Evolutionary conservation across 2,888 invertebrate genomes (phyloP).

Genomic region (Epirrita christyi): DNA sequence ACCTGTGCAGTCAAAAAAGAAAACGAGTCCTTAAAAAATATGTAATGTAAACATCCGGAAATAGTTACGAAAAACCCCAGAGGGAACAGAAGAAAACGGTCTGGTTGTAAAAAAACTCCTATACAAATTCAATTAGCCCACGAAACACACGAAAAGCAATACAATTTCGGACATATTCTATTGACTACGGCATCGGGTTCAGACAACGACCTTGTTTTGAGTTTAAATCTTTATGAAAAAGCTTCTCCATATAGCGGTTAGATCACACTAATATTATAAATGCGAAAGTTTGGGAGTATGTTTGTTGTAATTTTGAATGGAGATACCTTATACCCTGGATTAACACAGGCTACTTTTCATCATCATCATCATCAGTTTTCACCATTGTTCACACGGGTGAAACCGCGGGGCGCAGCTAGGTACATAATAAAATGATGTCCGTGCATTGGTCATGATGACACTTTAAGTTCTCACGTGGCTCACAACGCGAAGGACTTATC

Average conservation of each 20-base stretch:
- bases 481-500: conserved; percentile 55
- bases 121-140: not conserved
- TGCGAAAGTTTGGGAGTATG: too few species aligned
- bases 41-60: not conserved
- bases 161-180: conserved; percentile 43
- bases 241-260: conserved; percentile 53
- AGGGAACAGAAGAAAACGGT: not conserved
- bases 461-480: conserved; percentile 57
- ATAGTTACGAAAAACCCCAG: not conserved
- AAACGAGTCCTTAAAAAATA: not conserved
- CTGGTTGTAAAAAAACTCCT: not conserved
- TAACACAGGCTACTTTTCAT: too few species aligned
- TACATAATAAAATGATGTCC: conserved; percentile 69
- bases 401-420: too few species aligned
- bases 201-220: conserved; percentile 50
- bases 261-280: too few species aligned
- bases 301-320: too few species aligned
- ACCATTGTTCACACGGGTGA: too few species aligned
- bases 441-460: conserved; percentile 20
- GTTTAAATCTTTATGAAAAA: conserved; percentile 64
- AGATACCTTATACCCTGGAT: too few species aligned
- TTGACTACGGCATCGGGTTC: too few species aligned
- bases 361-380: too few species aligned
- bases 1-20: too few species aligned
- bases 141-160: conserved; percentile 1